Evolutionary conservation across 2,797 vertebrate genomes (phyloP).

Genomic region (Coregonus ussuriensis): DNA sequence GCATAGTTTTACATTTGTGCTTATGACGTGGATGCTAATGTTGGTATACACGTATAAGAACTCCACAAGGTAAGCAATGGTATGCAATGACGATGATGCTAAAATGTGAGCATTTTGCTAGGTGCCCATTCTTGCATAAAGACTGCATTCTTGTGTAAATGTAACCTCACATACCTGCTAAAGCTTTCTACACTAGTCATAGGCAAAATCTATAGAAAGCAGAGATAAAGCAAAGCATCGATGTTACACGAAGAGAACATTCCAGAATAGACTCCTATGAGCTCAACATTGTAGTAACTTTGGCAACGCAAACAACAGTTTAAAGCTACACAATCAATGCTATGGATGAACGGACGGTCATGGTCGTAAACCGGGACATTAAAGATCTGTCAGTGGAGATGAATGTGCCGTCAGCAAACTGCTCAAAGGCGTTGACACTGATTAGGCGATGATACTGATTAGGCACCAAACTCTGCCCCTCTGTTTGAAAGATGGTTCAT

Average conservation of each 20-base stretch:
- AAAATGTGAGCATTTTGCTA: background rate
- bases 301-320: no score
- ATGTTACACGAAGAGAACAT: background rate
- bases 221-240: background rate
- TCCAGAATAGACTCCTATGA: no score
- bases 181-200: background rate
- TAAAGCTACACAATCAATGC: no score
- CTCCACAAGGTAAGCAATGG: background rate
- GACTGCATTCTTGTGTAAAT: background rate
- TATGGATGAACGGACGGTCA: no score
- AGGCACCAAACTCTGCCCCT: background rate
- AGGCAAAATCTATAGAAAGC: background rate
- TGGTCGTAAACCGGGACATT: no score
- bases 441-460: background rate
- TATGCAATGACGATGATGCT: background rate
- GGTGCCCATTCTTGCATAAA: background rate
- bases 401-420: background rate
- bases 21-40: background rate
- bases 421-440: background rate
- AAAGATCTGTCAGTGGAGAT: background rate
- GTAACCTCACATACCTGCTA: background rate
- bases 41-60: background rate
- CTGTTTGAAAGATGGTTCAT: conserved; percentile 15
- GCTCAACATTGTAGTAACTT: no score
- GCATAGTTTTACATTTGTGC: background rate